Evolutionary conservation across 2,888 invertebrate species (phyloP).

Genomic region (Macaria notata): DNA sequence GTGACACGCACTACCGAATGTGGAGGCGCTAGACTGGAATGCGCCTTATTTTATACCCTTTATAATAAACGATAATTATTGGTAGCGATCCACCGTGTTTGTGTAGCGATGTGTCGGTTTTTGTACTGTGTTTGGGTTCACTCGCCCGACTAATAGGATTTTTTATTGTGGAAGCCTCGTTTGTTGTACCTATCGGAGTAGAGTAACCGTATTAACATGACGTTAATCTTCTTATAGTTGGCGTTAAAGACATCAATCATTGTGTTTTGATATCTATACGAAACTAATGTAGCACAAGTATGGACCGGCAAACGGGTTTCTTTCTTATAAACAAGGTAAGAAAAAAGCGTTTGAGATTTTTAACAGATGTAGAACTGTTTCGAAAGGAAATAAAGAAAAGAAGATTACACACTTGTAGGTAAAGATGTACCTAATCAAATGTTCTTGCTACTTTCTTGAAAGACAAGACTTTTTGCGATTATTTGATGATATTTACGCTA

Average conservation of each 20-base stretch:
- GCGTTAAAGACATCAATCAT: conserved; percentile 56
- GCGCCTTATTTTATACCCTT: conserved; percentile 70
- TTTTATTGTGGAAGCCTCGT: conserved; percentile 55
- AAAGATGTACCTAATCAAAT: too few species aligned
- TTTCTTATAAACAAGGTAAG: not conserved
- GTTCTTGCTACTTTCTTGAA: too few species aligned
- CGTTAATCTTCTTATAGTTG: conserved; percentile 61
- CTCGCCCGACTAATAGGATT: conserved; percentile 70
- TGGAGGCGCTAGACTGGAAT: conserved; percentile 61
- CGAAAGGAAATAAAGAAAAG: too few species aligned
- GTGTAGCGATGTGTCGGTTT: conserved; percentile 59
- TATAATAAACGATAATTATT: conserved; percentile 73
- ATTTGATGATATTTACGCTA: too few species aligned
- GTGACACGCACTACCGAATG: conserved; percentile 80
- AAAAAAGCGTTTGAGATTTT: too few species aligned
- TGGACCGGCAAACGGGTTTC: not conserved
- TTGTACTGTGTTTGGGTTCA: conserved; percentile 65
- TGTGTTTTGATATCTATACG: conserved; percentile 43
- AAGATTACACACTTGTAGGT: too few species aligned
- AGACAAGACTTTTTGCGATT: too few species aligned
- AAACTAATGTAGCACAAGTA: conserved; percentile 40
- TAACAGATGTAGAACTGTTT: too few species aligned
- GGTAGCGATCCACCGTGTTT: conserved; percentile 56
- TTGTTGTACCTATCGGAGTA: conserved; percentile 40
- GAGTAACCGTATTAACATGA: conserved; percentile 65